These are phyloP conservation scores for Sander lucioperca DNA, from an alignment of 2,113 vertebrate genomes.

Conservation along the genomic window DNA sequence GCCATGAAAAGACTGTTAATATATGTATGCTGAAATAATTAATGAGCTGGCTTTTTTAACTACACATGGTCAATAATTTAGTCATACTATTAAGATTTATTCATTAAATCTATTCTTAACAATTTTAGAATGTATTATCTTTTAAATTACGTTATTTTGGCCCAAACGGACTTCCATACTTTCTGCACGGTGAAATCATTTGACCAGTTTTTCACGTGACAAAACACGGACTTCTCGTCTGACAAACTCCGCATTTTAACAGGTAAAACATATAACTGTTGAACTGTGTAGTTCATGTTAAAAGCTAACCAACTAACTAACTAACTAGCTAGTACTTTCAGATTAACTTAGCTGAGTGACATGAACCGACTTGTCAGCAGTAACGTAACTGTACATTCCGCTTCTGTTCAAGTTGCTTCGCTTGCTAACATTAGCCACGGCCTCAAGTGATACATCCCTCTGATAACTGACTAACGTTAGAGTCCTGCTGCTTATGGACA, in stretches of 20 bases:
- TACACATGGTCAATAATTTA: too few species aligned
- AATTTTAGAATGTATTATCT: too few species aligned
- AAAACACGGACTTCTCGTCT: too few species aligned
- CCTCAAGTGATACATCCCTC: neutral
- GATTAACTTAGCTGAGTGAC: neutral
- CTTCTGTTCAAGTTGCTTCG: neutral
- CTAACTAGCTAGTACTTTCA: neutral
- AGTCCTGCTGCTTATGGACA: too few species aligned
- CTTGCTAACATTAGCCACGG: neutral
- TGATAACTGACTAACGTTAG: too few species aligned
- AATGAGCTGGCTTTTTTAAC: too few species aligned
- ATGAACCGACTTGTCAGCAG: neutral
- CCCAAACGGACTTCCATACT: neutral
- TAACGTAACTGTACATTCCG: neutral
- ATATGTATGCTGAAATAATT: too few species aligned
- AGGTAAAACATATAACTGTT: conserved; percentile 8
- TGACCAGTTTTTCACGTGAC: conserved; percentile 41
- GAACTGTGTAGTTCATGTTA: fast-evolving
- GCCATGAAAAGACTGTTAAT: too few species aligned
- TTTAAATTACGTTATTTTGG: neutral
- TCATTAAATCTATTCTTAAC: too few species aligned
- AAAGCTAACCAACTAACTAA: neutral
- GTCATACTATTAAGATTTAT: too few species aligned
- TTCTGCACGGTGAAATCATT: neutral
- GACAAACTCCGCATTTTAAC: neutral